Evolutionary conservation across 2,888 invertebrate species (phyloP), one percentile per base, ranked within the genome.

Genomic region (Monoplex corrugatus): DNA sequence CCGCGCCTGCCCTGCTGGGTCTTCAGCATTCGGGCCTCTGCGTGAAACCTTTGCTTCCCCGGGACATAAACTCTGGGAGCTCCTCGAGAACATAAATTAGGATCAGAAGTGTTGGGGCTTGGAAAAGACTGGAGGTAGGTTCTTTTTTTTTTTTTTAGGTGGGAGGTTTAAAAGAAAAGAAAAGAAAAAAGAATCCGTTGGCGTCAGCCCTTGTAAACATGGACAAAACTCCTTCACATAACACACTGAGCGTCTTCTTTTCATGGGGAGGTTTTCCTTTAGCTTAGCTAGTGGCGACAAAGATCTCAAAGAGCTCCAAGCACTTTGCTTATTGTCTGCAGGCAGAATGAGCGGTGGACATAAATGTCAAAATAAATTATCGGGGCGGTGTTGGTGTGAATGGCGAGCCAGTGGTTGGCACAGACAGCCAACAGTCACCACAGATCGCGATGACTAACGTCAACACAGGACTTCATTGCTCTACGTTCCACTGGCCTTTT

Each of bases 361-460:
- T 84, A 57, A 84, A 50, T 57, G 84, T 84, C 84, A 84, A 84
- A 50, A 57, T 84, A 57, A 84, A 84, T 84, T 84, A 45, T 84
- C 50, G 57, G 32, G 84, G 50, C 35, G 84, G 78, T 80, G 78
- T 43, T 40, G 43, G 35, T 80, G 19, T 80, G 78, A 80, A 80
- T 80, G 40, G 78, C 78, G 78, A 80, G 40, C 43, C 23, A 80
- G 78, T 43, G 78, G 78, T 43, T 40, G 78, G 78, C 43, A 80
- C 78, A 80, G 78, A 80, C 78, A 80, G 78, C 40, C 16, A 23
- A 28, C 28, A 80, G 10, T 23, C 23, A 40, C 43, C 43, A 40
- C 78, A 3, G 78, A 28, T 0, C 28, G 43, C 23, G 78, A 80
- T 19, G 78, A 80, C 43, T 80, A 28, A 40, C 40, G 78, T 80